These are phyloP conservation scores for Dipodomys stephensi DNA, from an alignment of 2,113 vertebrate species.

Conservation along the genomic window DNA sequence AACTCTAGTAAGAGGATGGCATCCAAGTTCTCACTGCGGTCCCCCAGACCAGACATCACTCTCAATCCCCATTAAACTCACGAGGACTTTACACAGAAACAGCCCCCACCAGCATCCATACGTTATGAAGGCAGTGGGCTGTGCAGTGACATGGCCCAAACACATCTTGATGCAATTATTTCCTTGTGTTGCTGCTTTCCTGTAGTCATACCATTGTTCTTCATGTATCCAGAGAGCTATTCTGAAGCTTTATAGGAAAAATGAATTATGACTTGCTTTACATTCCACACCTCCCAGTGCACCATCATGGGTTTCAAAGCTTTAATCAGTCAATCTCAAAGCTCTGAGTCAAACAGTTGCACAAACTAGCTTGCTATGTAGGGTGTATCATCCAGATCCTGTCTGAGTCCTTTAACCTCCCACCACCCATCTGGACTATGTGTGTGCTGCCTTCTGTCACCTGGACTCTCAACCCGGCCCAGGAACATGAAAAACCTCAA, in stretches of 20 bases:
- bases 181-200: slow-evolving; percentile 1
- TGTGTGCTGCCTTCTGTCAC: not conserved
- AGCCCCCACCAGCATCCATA: not conserved
- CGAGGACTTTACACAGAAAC: slow-evolving; percentile 20
- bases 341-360: slow-evolving; percentile 17
- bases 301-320: slow-evolving; percentile 43
- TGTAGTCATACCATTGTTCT: slow-evolving; percentile 27
- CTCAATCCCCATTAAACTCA: not conserved
- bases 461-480: not conserved
- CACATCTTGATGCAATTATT: slow-evolving; percentile 63
- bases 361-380: not conserved
- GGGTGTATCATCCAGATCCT: slow-evolving; percentile 14
- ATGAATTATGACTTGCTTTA: slow-evolving; percentile 42
- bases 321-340: not conserved
- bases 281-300: not conserved
- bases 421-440: not conserved
- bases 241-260: slow-evolving; percentile 59
- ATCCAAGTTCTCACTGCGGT: not conserved
- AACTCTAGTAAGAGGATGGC: not conserved
- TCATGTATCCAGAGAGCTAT: not conserved
- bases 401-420: not conserved
- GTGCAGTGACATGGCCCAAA: not conserved
- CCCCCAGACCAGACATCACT: not conserved
- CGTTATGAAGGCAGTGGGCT: not conserved
- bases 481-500: slow-evolving; percentile 5